These are phyloP conservation scores for Aphidius gifuensis DNA, from an alignment of 1,140 invertebrate species.

Conservation along the genomic window DNA sequence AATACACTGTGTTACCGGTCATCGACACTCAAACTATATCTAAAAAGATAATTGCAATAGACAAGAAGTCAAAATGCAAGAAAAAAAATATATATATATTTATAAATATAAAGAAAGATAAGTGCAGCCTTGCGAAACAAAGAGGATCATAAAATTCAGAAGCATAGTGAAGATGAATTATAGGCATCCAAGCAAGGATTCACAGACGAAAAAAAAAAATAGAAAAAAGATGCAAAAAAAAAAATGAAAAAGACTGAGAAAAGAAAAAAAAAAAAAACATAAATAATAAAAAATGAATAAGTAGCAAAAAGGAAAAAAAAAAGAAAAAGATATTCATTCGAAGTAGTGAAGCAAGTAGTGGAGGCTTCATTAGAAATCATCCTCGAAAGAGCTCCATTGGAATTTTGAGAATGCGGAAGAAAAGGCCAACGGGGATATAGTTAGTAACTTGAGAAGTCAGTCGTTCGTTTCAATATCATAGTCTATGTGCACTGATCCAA, in stretches of 20 bases:
- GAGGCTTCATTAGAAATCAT: slow-evolving; percentile 36
- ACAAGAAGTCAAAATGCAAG: no score
- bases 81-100: no score
- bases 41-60: slow-evolving; percentile 2
- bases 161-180: slow-evolving; percentile 3
- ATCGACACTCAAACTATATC: neutral
- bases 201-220: no score
- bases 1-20: neutral
- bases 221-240: no score
- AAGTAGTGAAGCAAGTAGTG: slow-evolving; percentile 2
- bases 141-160: slow-evolving; percentile 10
- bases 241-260: slow-evolving; percentile 17
- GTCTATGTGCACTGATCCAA: slow-evolving; percentile 30
- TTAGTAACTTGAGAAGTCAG: slow-evolving; percentile 40
- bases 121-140: neutral
- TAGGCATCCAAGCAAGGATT: neutral
- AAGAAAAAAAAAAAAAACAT: neutral
- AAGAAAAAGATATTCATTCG: slow-evolving; percentile 4
- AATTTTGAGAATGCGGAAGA: slow-evolving; percentile 49
- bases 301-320: neutral
- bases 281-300: slow-evolving; percentile 9
- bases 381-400: slow-evolving; percentile 29
- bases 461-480: slow-evolving; percentile 39
- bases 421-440: slow-evolving; percentile 39
- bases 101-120: no score